A percentile compares a stretch with the other conserved stretches of the same genome.
These are phyloP conservation scores for Planiliza haematocheilus DNA, from an alignment of 2,113 vertebrate genomes.

Conservation along the genomic window DNA sequence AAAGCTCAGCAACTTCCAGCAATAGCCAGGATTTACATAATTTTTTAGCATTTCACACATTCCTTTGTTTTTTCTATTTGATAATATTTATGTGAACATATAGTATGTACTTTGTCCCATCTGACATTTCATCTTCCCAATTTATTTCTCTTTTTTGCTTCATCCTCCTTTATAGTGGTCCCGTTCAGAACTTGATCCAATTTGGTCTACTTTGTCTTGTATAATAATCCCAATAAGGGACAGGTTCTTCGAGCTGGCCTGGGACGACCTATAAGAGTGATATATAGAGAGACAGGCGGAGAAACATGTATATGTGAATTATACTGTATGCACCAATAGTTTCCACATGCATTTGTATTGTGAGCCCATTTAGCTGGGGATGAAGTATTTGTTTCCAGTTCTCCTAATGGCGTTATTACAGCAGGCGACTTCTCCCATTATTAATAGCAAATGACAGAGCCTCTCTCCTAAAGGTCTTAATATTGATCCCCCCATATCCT, in stretches of 20 bases:
- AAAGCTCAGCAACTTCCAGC: too few relatives aligned
- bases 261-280: background rate
- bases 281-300: too few relatives aligned
- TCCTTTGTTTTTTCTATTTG: too few relatives aligned
- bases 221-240: constrained; percentile 45
- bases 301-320: constrained; percentile 1
- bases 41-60: too few relatives aligned
- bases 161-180: constrained; percentile 23
- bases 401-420: constrained; percentile 67
- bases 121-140: background rate
- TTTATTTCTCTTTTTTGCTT: constrained; percentile 18
- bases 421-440: constrained; percentile 58
- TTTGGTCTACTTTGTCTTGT: constrained; percentile 31
- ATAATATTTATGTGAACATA: too few relatives aligned
- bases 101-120: background rate
- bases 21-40: too few relatives aligned
- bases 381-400: constrained; percentile 58
- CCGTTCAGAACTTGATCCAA: constrained; percentile 31
- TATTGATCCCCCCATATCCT: constrained; percentile 70
- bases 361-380: constrained; percentile 41
- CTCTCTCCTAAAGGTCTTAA: constrained; percentile 71
- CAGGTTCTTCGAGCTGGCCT: constrained; percentile 30
- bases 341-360: constrained; percentile 24
- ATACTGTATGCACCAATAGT: constrained; percentile 27
- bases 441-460: constrained; percentile 76